Base-by-base conservation (phyloP, 2,797 vertebrate genomes). In the Apogon talboti region DNA sequence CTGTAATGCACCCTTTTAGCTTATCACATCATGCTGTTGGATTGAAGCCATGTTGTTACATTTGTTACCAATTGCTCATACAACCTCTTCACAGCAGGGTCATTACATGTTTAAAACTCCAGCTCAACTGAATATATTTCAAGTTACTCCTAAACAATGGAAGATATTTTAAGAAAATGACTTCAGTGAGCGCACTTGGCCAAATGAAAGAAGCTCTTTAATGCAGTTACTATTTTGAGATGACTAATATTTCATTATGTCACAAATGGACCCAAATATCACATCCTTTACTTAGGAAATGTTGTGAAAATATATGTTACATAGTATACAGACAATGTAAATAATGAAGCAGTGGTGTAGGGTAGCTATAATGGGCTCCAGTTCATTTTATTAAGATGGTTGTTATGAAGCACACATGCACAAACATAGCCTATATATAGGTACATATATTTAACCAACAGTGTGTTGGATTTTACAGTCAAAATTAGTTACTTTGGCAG, bases 1-100 rank as follows among this genome's bases (percentile, higher is more conserved):
- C 49, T 61, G 19, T 72, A 48, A 72, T 66, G 53, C 16, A 59
- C 43, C 62, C 54, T 80, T 82, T 70, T 55, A 79, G 41, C 54
- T 58, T 30, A 60, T 71, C 47, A 55, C 60, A 66, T 65, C 33
- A 50, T 45, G 60, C 42, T 70, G 51, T 68, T 53, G 67, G 47
- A 79, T 33, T 43, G 35, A 75, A 52, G 62, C 74, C 61, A 54
- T 50, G 42, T 58, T 2, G 11, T 65, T 62, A 46, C 42, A 28
- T 71, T 64, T 71, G 74, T 65, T 58, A 67, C 41, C 54, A 71
- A 33, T 13, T 38, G 51, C 45, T 60, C 12, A 35, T 24, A 43
- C 50, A 57, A 21, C 43, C 50, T 77, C 40, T 52, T 64, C 56
- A 56, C 65, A 60, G 15, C 37, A 59, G 19, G 44, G 41, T 53